phyloP scores from a whole-genome alignment of 2,113 vertebrate genomes.

The Eolophus roseicapilla region DNA sequence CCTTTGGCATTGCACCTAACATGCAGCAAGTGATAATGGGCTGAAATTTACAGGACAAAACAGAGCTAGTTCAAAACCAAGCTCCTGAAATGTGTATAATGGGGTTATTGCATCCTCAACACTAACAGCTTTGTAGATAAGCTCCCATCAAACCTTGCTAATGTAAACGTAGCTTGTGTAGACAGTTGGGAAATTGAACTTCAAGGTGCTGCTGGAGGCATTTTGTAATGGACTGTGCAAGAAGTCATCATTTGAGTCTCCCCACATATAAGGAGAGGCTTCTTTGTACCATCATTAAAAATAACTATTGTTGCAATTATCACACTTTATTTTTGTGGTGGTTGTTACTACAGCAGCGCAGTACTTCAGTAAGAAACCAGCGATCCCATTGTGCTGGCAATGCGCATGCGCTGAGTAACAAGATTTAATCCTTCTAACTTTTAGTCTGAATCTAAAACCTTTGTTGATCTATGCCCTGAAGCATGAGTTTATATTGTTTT shows the following conservation, averaged over 20 bases:
- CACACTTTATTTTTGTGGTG: background rate
- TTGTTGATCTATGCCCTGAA: background rate
- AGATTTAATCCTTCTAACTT: background rate
- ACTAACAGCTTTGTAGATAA: background rate
- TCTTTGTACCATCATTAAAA: background rate
- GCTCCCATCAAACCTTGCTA: background rate
- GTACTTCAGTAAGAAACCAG: background rate
- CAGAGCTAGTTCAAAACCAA: background rate
- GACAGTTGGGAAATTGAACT: background rate
- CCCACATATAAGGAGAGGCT: background rate
- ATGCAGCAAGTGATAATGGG: background rate
- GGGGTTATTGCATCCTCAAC: background rate
- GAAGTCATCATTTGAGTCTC: background rate
- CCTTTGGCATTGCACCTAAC: background rate
- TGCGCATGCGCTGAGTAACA: background rate
- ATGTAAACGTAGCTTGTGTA: fast-evolving
- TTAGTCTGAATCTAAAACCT: background rate
- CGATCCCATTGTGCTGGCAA: background rate
- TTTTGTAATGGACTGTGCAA: fast-evolving
- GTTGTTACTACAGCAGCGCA: background rate
- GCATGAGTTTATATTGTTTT: background rate
- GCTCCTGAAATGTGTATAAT: background rate
- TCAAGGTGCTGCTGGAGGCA: background rate
- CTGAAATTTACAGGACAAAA: background rate
- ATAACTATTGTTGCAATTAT: background rate